Conservation (phyloP, 1,140 invertebrate species). For the Rhizoglyphus robini region DNA sequence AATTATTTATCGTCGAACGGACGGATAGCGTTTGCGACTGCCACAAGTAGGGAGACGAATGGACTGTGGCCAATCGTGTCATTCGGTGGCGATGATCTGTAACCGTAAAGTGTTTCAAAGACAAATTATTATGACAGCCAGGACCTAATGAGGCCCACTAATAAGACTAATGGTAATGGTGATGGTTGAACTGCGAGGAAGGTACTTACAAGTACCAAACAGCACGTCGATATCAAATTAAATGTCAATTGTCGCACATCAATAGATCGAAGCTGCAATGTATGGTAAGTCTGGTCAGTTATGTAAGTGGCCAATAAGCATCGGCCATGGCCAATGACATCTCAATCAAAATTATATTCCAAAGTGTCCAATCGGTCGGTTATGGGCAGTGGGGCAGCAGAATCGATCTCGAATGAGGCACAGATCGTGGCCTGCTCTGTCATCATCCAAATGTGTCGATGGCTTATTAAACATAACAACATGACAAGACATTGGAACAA, state of each 20-base stretch:
- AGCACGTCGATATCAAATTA: no score
- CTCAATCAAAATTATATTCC: no score
- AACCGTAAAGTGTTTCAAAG: background rate
- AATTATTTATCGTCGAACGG: no score
- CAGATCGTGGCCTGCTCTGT: background rate
- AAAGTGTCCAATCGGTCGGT: no score
- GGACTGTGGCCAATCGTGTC: background rate
- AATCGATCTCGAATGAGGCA: background rate
- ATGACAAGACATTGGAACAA: background rate
- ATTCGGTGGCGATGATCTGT: conserved; percentile 5
- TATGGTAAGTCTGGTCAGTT: background rate
- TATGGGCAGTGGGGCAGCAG: no score
- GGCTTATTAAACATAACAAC: conserved; percentile 13
- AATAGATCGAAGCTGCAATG: background rate
- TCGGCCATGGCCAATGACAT: background rate
- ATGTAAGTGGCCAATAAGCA: background rate
- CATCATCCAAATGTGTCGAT: conserved; percentile 4
- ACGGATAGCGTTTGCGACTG: no score
- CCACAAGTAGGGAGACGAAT: no score
- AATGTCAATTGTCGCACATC: no score
- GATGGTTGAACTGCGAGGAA: no score
- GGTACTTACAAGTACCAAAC: no score
- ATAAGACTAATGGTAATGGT: background rate
- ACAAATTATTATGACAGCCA: background rate
- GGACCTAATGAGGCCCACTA: background rate